Evolutionary conservation across 2,888 invertebrate genomes (phyloP), one percentile per base, ranked within the genome.

Genomic region (Caenorhabditis plicata): DNA sequence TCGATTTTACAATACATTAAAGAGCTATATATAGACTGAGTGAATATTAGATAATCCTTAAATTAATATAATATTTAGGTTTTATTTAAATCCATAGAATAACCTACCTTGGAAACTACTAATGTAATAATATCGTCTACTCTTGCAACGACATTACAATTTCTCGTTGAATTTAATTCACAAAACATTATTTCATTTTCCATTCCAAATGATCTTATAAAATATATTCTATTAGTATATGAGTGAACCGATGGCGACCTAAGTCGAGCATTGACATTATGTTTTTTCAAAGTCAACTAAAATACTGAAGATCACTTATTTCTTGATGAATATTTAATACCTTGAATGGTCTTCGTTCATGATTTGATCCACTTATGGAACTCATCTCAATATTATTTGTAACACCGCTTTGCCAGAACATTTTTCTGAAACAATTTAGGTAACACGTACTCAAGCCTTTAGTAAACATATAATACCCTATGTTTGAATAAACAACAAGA

Each of bases 361-460:
- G 38, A 29, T 47, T 27, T n/a, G 8, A 13, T 17, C 47, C 47
- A 38, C 9, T 22, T 39, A 47, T 47, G 11, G 26, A 42, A n/a
- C 23, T 9, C 17, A 17, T 47, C 27, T 47, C 47, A 8, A 47
- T 5, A 8, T 11, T 23, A 7, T 29, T 26, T 22, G 32, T n/a
- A 4, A 47, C 22, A 4, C 47, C 47, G 40, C 23, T 44, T 26
- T 27, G 29, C 47, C 47, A 47, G 19, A 27, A 41, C 47, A 47
- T 47, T 13, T 39, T 39, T 9, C 47, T 47, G 25, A 26, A 22
- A 11, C n/a, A n/a, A n/a, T n/a, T n/a, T n/a, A 42, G 9, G 11
- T 11, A 5, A 5, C 20, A 9, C 13, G 15, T 39, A 9, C 7
- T 19, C 39, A 9, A 23, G 11, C n/a, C 7, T 39, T 3, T 29